These are phyloP conservation scores for Amphilophus citrinellus DNA, from an alignment of 2,113 vertebrate species.

Conservation along the genomic window DNA sequence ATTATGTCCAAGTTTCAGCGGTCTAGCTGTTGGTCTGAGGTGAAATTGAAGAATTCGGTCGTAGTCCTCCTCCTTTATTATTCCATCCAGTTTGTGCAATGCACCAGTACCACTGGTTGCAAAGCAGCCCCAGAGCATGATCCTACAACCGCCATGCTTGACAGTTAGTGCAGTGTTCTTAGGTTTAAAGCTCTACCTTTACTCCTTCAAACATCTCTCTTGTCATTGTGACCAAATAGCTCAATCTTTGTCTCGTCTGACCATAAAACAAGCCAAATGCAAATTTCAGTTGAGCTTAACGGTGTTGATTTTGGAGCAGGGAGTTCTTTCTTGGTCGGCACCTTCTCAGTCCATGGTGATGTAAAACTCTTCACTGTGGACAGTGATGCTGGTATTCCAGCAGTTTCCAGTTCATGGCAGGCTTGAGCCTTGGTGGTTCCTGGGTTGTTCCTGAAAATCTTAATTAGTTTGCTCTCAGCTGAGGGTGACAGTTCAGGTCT, in stretches of 20 bases:
- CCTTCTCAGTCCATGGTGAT: not conserved
- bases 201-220: not conserved
- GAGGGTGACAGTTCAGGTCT: not conserved
- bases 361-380: not conserved
- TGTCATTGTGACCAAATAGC: not conserved
- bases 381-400: not conserved
- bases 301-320: no score
- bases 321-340: not conserved
- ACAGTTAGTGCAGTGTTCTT: not conserved
- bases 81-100: not conserved
- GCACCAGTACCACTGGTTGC: not conserved
- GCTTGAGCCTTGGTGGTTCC: not conserved
- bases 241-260: not conserved
- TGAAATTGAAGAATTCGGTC: not conserved
- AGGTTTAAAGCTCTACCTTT: not conserved
- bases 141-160: not conserved
- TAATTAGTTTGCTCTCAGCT: not conserved
- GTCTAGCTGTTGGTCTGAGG: not conserved
- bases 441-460: not conserved
- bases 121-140: not conserved
- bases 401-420: not conserved
- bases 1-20: not conserved
- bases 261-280: not conserved
- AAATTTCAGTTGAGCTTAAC: not conserved
- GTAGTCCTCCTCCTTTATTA: not conserved